These are phyloP conservation scores for Gymnorhina tibicen DNA, from an alignment of 2,113 vertebrate species.

Conservation along the genomic window DNA sequence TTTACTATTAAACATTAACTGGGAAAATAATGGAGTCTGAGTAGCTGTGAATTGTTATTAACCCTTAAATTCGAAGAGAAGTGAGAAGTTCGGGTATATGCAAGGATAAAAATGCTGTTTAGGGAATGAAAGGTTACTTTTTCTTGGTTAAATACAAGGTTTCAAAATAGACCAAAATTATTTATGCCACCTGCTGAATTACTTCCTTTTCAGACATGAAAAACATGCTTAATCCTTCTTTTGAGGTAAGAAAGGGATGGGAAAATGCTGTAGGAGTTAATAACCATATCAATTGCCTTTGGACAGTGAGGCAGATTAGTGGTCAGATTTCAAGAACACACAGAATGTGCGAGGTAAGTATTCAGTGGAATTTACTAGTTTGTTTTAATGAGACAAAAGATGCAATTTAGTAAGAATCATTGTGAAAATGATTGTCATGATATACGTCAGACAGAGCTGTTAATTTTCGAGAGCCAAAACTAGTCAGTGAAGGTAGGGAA, in stretches of 20 bases:
- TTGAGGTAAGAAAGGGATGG: background rate
- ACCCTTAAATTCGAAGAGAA: background rate
- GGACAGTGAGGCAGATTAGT: background rate
- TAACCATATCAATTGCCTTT: background rate
- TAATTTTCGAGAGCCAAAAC: background rate
- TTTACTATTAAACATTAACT: background rate
- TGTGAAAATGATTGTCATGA: background rate
- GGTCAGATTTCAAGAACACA: background rate
- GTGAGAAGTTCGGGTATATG: background rate
- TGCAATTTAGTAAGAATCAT: background rate
- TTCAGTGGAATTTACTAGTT: background rate
- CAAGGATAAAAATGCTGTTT: background rate
- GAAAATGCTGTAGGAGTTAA: background rate
- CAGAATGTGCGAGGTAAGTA: background rate
- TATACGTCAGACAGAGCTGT: background rate
- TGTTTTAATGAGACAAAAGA: background rate
- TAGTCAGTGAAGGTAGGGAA: background rate
- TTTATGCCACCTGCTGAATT: background rate
- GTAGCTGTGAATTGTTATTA: background rate
- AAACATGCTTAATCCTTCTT: background rate
- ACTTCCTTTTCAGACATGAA: background rate
- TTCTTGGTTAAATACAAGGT: background rate
- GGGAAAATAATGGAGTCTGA: background rate
- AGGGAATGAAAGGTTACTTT: background rate
- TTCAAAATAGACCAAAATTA: background rate